Base-by-base conservation (phyloP, 2,113 vertebrate species). In the Menidia beryllina region DNA sequence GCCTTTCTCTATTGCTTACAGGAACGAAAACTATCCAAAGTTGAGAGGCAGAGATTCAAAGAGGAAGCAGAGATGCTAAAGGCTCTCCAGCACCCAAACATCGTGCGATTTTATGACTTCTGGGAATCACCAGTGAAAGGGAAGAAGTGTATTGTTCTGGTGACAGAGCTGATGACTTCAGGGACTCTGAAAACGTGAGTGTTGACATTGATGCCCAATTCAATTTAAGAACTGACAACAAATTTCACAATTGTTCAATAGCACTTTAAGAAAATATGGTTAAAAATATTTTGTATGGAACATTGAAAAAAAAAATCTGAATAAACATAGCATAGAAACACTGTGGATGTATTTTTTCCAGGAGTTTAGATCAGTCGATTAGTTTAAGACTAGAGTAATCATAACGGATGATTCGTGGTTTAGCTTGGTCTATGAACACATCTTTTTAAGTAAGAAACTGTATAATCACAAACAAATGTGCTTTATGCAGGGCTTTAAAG, bases 21-120 rank as follows among this genome's bases (percentile, higher is more conserved):
- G 98, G 98, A 99, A 82, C 93, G 96, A 65, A 99, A 99, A 83
- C 93, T 99, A 72, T 96, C 96, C 47, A 98, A 98, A 91, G 92
- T 91, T 7, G 98, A 99, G 90, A 90, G 98, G 45, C 97, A 99
- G 85, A 90, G 97, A 27, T 99, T 99, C 91, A 98, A 98, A 82
- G 98, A 99, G 79, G 98, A 99, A 88, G 98, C 97, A 0, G 98
- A 98, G 78, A 99, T 99, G 98, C 79, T 99, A 48, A 98, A 99
- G 88, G 97, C 96, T 54, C 93, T 99, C 15, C 98, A 99, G 87
- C 98, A 99, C 75, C 97, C 97, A 59, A 98, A 98, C 84, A 99
- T 98, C 0, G 98, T 99, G 75, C 94, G 98, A 9, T 99, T 98
- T 89, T 99, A 98, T 20, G 98, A 99, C 89, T 99, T 97, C 91